These are phyloP conservation scores for Naso thynnoides DNA, from an alignment of 2,797 vertebrate genomes.

Conservation along the genomic window DNA sequence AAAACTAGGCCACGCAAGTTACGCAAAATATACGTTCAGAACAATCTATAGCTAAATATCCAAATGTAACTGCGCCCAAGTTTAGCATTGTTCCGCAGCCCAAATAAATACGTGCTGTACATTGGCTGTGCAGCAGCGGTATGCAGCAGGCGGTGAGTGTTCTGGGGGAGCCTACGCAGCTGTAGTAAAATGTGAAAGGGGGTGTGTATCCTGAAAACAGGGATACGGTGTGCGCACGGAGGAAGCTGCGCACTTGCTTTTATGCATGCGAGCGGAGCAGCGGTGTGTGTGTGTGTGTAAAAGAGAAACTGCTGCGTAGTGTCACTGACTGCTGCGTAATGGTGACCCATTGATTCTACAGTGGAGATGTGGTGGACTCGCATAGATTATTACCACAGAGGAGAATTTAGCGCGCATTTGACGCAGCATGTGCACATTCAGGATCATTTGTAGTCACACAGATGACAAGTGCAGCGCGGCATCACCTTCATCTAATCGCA, in stretches of 20 bases:
- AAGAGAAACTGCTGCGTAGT: conserved; percentile 74
- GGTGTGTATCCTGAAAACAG: conserved; percentile 59
- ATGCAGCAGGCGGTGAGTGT: conserved; percentile 52
- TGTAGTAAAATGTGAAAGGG: conserved; percentile 68
- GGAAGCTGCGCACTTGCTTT: conserved; percentile 80
- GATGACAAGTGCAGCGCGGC: neutral
- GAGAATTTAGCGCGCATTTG: neutral
- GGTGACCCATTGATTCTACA: conserved; percentile 26
- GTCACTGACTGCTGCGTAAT: conserved; percentile 47
- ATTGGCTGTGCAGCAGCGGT: conserved; percentile 26
- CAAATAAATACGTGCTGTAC: conserved; percentile 12
- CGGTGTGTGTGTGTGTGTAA: neutral
- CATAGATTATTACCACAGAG: neutral
- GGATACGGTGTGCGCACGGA: conserved; percentile 21
- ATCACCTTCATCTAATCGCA: neutral
- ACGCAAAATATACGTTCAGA: conserved; percentile 3
- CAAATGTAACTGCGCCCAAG: conserved; percentile 46
- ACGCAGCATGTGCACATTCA: neutral
- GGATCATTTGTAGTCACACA: neutral
- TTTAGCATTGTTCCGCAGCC: conserved; percentile 32
- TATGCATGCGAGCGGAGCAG: conserved; percentile 40
- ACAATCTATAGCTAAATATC: neutral
- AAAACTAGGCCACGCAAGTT: conserved; percentile 62
- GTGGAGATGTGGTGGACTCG: neutral
- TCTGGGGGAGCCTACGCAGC: conserved; percentile 68